phyloP scores from a whole-genome alignment of 2,113 vertebrate genomes.

The Saccopteryx leptura region DNA sequence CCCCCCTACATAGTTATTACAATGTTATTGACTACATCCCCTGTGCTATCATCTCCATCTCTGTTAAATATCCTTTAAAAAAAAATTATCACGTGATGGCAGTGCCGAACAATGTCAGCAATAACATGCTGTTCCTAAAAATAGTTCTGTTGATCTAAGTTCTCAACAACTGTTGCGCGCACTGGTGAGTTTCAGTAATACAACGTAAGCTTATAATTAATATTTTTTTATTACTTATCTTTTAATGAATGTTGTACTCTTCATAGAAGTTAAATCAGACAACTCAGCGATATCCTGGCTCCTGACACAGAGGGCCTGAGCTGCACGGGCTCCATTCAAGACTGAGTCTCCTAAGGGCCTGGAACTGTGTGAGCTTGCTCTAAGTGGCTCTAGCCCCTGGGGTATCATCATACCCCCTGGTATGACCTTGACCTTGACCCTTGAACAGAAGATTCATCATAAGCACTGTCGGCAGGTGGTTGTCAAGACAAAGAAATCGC shows the following conservation, averaged over 20 bases:
- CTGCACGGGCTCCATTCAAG: not conserved
- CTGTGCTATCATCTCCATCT: too few relatives aligned
- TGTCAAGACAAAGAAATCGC: conserved; percentile 1
- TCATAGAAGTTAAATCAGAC: not conserved
- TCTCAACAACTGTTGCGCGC: not conserved
- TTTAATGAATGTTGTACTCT: not conserved
- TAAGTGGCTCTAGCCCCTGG: not conserved
- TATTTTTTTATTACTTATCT: not conserved
- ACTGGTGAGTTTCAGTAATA: not conserved
- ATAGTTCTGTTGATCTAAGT: not conserved
- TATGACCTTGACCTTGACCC: not conserved
- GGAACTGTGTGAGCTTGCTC: not conserved
- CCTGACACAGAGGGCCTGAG: not conserved
- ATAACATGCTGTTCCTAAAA: not conserved
- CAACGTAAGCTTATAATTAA: not conserved
- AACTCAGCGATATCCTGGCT: not conserved
- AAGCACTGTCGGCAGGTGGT: not conserved
- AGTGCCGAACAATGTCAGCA: not conserved
- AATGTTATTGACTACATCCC: too few relatives aligned
- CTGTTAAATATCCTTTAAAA: not conserved
- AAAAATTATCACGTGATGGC: not conserved
- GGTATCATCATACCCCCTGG: too few relatives aligned
- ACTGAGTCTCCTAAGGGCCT: not conserved
- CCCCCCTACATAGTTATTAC: too few relatives aligned
- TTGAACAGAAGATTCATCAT: not conserved